Base-by-base conservation (phyloP, 2,888 invertebrate genomes). In the Hyles lineata region DNA sequence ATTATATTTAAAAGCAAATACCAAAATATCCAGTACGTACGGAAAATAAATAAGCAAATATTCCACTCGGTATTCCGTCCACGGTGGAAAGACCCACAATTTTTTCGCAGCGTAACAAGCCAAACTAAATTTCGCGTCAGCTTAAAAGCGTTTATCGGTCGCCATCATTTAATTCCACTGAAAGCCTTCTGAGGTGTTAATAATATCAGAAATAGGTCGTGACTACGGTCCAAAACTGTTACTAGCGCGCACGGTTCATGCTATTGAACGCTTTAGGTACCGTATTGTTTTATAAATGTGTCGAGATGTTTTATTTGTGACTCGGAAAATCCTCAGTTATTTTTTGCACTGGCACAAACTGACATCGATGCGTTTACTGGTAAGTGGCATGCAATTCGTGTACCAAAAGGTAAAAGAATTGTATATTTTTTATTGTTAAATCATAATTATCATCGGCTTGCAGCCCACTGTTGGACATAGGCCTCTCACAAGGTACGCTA, bases 111-210 rank as follows among this genome's bases (percentile, higher is more conserved):
- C 35, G 55, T 74, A 74, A 70, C 70, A 77, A 77, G 76, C 76
- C 74, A 75, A 80, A 82, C 78, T 74, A 74, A 80, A 82, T 83
- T 82, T 79, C 80, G 80, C 82, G 82, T 77, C 77, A 74, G 75
- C 74, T 79, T 85, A 85, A 85, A 86, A 86, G 84, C 84, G 80
- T 85, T 87, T 85, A 85, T 83, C 83, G 86, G 80, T 80, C 70
- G 81, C 78, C 82, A 79, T 84, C 83, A 85, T 83, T 86, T 74
- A 72, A 72, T 72, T 86, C 81, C 77, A 70, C 25, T 78, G 78
- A 79, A 80, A 80, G 79, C 77, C 79, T 76, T 76, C 72, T 70
- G 72, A 78, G 83, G 82, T 81, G 82, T 80, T 83, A 85, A 84
- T 84, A 80, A 81, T 78, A 79, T 76, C 78, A 78, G 74, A 81